Evolutionary conservation across 2,797 vertebrate genomes (phyloP), one percentile per base, ranked within the genome.

Genomic region (Sandelia bainsii): DNA sequence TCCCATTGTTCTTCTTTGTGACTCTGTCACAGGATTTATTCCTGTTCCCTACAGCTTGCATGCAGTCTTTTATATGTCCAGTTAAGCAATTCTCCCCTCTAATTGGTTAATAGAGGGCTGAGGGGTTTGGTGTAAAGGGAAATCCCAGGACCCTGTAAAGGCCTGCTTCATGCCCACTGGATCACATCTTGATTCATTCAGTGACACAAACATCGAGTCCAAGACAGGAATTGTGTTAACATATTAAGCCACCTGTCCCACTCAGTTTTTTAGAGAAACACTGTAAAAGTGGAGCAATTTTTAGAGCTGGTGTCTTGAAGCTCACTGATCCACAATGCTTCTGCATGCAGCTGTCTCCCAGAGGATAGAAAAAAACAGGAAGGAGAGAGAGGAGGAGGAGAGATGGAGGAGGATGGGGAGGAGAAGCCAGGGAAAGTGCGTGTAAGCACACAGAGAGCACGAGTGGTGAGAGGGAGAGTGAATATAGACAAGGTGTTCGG

Each of bases 271-370:
- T 19, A 32, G 51, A 75, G 78, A 83, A 83, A 27, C 69, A 80
- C 17, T 63, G 54, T 60, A 75, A 82, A 80, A 85, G 72, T 51
- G 44, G 69, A 89, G 71, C 72, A 77, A 68, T 87, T 88, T 90
- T 90, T 90, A 82, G 83, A 89, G 81, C 69, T 16, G 16, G 52
- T 62, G 78, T 78, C 75, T 84, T 84, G 84, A 91, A 92, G 92
- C 89, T 82, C 91, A 88, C 85, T 90, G 91, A 93, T 92, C 92
- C 91, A 91, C 86, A 66, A 84, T 81, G 89, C 64, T 81, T 82
- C 72, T 82, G 82, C 79, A 80, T 87, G 73, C 79, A 82, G 83
- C 69, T 73, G 56, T 61, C 72, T 90, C 90, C 85, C 85, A 0
- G 56, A 84, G 89, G 91, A 90, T 20, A 61, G 57, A 77, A 72